These are phyloP conservation scores for Bergia puertoricense DNA, from an alignment of 92 coral and sea anemone genomes.

Conservation along the genomic window DNA sequence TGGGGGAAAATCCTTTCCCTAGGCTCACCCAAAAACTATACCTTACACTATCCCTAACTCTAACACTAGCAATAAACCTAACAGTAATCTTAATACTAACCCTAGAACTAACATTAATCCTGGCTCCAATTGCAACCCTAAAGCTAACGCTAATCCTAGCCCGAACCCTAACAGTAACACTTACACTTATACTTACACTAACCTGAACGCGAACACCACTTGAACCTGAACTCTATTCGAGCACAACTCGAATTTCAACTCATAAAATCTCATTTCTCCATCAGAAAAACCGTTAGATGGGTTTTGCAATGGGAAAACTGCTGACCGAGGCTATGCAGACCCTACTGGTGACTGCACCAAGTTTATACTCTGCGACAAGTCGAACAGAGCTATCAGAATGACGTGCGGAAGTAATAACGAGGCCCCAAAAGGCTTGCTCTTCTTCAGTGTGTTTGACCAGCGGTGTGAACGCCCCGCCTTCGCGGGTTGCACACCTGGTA, in stretches of 20 bases:
- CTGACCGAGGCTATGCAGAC: not conserved
- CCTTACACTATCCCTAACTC: no score
- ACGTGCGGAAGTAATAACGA: not conserved
- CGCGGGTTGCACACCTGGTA: not conserved
- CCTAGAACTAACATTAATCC: no score
- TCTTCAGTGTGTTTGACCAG: not conserved
- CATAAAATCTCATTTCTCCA: not conserved
- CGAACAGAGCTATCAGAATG: constrained; percentile 3
- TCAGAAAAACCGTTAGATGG: not conserved
- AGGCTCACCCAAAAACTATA: no score
- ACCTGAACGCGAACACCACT: not conserved
- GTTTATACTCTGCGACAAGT: not conserved
- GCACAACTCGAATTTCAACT: not conserved
- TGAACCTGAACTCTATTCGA: not conserved
- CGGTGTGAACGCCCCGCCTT: not conserved
- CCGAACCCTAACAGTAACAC: not conserved
- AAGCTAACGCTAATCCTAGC: not conserved
- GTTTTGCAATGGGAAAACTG: not conserved
- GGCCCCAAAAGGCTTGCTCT: not conserved
- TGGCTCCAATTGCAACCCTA: not conserved
- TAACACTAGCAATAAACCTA: no score
- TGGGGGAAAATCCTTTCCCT: no score
- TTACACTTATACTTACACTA: not conserved
- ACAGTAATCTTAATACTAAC: no score
- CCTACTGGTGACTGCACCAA: constrained; percentile 5